These are phyloP conservation scores for Pachyramphus minor DNA, from an alignment of 2,113 vertebrate genomes.

Conservation along the genomic window DNA sequence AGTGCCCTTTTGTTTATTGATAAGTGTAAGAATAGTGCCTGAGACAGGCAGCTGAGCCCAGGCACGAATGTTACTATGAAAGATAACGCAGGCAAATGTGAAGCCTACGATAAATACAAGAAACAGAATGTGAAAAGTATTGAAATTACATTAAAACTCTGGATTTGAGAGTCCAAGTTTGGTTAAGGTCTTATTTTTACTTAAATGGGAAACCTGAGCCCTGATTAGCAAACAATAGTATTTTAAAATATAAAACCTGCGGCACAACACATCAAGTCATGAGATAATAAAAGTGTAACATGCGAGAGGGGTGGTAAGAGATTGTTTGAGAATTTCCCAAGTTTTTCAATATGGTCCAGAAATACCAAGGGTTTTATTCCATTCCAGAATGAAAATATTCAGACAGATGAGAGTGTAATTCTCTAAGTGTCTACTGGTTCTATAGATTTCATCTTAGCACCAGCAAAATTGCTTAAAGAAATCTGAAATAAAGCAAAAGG, in stretches of 20 bases:
- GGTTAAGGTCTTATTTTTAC: background rate
- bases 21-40: slow-evolving; percentile 48
- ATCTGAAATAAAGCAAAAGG: background rate
- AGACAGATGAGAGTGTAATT: background rate
- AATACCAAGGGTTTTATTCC: background rate
- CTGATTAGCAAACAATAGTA: background rate
- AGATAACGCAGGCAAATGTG: slow-evolving; percentile 31
- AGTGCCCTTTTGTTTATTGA: slow-evolving; percentile 63
- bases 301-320: background rate
- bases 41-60: background rate
- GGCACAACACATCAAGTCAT: background rate
- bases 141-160: background rate
- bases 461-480: background rate
- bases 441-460: background rate
- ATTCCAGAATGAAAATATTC: background rate
- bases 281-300: background rate
- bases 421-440: background rate
- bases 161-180: background rate
- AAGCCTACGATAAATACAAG: background rate
- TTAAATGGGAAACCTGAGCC: background rate
- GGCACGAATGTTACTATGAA: background rate
- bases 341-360: background rate
- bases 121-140: background rate
- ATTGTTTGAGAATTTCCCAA: background rate
- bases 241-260: background rate